Evolutionary conservation across 2,888 invertebrate species (phyloP).

Genomic region (Acanthosoma haemorrhoidale): DNA sequence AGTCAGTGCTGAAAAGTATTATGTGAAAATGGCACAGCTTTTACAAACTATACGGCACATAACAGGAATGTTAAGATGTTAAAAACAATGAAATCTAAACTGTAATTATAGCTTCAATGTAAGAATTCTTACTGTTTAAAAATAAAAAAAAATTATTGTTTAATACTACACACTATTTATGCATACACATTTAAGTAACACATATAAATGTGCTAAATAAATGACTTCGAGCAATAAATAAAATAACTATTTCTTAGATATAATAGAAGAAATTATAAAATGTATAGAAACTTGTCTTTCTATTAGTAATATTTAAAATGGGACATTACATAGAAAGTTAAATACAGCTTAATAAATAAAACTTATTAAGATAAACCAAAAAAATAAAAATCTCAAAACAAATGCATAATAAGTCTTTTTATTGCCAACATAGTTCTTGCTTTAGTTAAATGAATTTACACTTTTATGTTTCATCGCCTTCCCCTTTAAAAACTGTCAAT

Average conservation of each 20-base stretch:
- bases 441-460: no score
- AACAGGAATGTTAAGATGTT: slow-evolving; percentile 3
- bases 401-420: not conserved
- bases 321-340: not conserved
- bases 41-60: slow-evolving; percentile 24
- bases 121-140: not conserved
- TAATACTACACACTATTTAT: not conserved
- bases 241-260: not conserved
- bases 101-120: not conserved
- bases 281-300: not conserved
- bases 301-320: not conserved
- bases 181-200: not conserved
- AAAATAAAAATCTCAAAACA: not conserved
- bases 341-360: not conserved
- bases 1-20: not conserved
- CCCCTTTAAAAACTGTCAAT: no score
- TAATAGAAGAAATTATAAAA: not conserved
- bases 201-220: not conserved
- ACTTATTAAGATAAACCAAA: not conserved
- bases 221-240: not conserved
- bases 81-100: not conserved
- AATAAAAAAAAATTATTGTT: not conserved
- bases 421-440: not conserved
- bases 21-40: slow-evolving; percentile 18
- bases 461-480: no score